Percentiles rank a stretch among this genome's conserved stretches.
Conservation (phyloP, 2,113 vertebrate species). For the Chloropsis cyanopogon region DNA sequence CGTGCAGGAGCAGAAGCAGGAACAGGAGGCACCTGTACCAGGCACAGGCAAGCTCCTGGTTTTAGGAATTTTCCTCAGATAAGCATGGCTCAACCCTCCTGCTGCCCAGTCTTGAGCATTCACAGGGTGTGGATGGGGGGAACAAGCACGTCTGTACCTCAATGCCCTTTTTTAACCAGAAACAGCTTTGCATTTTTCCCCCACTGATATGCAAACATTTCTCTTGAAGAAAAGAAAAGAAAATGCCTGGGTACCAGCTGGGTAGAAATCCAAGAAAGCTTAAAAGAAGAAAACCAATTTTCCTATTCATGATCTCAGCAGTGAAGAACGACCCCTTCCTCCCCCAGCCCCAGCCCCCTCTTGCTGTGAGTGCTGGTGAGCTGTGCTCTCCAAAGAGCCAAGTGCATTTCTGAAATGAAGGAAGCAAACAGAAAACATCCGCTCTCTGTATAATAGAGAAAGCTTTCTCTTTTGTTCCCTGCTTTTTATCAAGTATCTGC, state of each 20-base stretch:
- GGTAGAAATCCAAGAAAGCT: not conserved
- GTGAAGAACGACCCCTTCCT: not conserved
- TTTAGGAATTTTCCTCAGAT: not conserved
- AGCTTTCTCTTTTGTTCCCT: slow-evolving; percentile 53
- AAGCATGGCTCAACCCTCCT: not conserved
- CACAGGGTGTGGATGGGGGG: fast-evolving
- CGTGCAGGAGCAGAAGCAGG: not conserved
- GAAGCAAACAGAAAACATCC: slow-evolving; percentile 57
- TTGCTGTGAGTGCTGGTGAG: not conserved
- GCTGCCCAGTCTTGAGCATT: not conserved
- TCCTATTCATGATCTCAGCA: not conserved
- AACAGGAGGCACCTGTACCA: not conserved
- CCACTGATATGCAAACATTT: not conserved
- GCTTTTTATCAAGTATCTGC: slow-evolving; percentile 44
- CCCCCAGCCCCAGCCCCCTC: not conserved
- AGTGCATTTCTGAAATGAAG: not conserved
- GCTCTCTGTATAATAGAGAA: slow-evolving; percentile 19
- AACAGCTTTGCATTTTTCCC: not conserved
- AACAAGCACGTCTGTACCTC: not conserved
- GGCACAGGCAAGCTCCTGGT: not conserved
- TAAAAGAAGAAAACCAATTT: slow-evolving; percentile 21
- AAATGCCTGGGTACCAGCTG: not conserved
- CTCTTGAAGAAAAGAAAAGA: not conserved
- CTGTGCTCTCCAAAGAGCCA: slow-evolving; percentile 12
- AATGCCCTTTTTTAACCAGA: not conserved